Conservation (phyloP, 2,888 invertebrate genomes). For the Sthenelais limicola region DNA sequence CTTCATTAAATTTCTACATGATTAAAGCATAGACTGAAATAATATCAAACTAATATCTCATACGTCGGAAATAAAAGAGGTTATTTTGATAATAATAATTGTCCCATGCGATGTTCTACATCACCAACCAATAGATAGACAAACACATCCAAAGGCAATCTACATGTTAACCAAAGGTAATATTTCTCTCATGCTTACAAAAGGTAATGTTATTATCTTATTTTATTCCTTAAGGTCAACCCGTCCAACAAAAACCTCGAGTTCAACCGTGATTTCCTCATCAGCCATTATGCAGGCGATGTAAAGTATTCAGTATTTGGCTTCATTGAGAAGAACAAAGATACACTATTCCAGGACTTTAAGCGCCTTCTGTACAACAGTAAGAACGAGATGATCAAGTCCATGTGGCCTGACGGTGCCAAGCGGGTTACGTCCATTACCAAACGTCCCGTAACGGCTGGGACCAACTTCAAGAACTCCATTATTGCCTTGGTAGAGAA, state of each 20-base stretch:
- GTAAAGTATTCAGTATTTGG: constrained; percentile 92
- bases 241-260: constrained; percentile 74
- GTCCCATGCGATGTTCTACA: too few species aligned
- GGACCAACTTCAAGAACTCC: constrained; percentile 93
- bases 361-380: constrained; percentile 92
- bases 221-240: constrained; percentile 58
- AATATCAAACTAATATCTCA: too few species aligned
- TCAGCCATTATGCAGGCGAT: constrained; percentile 95
- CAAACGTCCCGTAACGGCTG: constrained; percentile 94
- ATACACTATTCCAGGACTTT: constrained; percentile 96
- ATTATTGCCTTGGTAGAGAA: constrained; percentile 92
- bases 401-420: constrained; percentile 98
- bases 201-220: too few species aligned
- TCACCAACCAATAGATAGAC: too few species aligned
- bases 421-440: constrained; percentile 89
- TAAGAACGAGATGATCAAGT: constrained; percentile 81
- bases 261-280: constrained; percentile 73
- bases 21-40: too few species aligned
- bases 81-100: too few species aligned
- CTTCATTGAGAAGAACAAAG: constrained; percentile 98
- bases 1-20: too few species aligned
- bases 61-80: too few species aligned
- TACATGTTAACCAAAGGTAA: constrained; percentile 46
- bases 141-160: too few species aligned
- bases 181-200: too few species aligned